Percentiles rank a stretch among this genome's conserved stretches.
These are phyloP conservation scores for Aptenodytes patagonicus DNA, from an alignment of 2,113 vertebrate genomes.

Conservation along the genomic window DNA sequence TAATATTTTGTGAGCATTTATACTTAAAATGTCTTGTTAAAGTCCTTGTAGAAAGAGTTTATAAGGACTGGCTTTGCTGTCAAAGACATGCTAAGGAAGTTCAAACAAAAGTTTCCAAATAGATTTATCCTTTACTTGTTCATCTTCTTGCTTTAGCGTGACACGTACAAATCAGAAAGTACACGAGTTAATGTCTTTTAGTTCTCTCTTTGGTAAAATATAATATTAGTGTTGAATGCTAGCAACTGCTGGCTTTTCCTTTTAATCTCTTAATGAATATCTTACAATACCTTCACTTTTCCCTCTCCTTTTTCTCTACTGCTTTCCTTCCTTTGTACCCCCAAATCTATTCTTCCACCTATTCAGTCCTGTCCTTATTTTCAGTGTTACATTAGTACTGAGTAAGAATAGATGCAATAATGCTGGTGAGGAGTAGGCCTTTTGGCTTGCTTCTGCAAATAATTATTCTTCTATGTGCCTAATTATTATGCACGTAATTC, in stretches of 20 bases:
- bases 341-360: neutral
- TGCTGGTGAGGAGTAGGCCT: neutral
- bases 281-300: neutral
- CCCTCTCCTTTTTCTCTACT: neutral
- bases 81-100: constrained; percentile 47
- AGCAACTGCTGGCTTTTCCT: neutral
- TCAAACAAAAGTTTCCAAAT: constrained; percentile 52
- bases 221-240: neutral
- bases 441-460: neutral
- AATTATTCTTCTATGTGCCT: neutral
- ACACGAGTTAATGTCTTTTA: constrained; percentile 31
- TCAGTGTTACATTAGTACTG: neutral
- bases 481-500: neutral
- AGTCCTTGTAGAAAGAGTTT: constrained; percentile 26
- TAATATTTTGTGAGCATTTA: constrained; percentile 19
- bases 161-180: constrained; percentile 53
- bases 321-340: neutral
- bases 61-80: constrained; percentile 34
- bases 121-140: constrained; percentile 56
- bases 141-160: constrained; percentile 42
- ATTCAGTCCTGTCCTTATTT: neutral
- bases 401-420: neutral
- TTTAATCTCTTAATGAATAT: neutral
- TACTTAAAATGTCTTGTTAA: constrained; percentile 38
- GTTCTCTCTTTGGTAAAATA: constrained; percentile 32